Percentiles rank a stretch among this genome's conserved stretches.
Evolutionary conservation across 2,888 invertebrate genomes (phyloP).

Genomic region (Mantis religiosa): DNA sequence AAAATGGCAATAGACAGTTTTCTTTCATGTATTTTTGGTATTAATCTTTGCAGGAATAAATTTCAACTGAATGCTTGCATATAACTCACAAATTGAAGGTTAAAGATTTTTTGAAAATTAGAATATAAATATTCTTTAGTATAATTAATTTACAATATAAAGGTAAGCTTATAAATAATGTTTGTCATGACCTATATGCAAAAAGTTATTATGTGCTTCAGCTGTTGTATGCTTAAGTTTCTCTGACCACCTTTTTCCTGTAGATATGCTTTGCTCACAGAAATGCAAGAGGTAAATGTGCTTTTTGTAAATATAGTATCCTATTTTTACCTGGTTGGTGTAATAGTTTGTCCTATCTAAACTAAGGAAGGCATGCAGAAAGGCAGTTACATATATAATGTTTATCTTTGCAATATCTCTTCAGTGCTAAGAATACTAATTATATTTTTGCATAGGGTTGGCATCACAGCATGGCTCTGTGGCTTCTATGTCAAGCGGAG

Average conservation of each 20-base stretch:
- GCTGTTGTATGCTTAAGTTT: background rate
- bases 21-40: no score
- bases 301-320: background rate
- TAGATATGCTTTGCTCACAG: background rate
- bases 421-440: background rate
- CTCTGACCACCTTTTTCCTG: background rate
- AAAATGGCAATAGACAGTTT: no score
- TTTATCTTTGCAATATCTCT: background rate
- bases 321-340: background rate
- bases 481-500: constrained; percentile 45
- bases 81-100: no score
- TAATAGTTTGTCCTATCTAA: background rate
- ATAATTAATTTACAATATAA: no score
- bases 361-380: background rate
- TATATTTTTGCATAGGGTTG: constrained; percentile 40
- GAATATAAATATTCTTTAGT: no score
- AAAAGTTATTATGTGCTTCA: background rate
- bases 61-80: no score
- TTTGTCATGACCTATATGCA: no score
- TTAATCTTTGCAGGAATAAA: no score
- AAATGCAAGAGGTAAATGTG: background rate
- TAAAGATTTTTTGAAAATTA: no score
- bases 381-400: background rate
- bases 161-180: no score
- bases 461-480: constrained; percentile 51